These are phyloP conservation scores for Helleia helle DNA, from an alignment of 2,888 invertebrate species.

Conservation along the genomic window DNA sequence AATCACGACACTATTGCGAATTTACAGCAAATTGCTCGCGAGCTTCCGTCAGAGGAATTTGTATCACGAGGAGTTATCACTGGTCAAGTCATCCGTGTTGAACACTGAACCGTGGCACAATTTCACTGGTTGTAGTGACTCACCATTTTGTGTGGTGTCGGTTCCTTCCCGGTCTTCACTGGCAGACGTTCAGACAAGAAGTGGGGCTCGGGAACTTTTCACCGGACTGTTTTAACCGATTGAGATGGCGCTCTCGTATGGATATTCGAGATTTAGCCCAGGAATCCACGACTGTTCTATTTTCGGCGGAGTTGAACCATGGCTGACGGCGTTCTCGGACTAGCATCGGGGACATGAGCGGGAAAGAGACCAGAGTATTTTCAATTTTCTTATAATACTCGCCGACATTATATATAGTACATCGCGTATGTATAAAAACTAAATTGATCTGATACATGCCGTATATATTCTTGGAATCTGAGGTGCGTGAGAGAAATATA, in stretches of 20 bases:
- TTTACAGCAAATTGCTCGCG: constrained; percentile 22
- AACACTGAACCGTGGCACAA: constrained; percentile 63
- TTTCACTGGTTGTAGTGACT: constrained; percentile 66
- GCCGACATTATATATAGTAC: neutral
- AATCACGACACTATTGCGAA: constrained; percentile 51
- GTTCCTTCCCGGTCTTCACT: constrained; percentile 79
- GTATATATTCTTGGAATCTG: constrained; percentile 37
- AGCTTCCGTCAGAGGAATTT: constrained; percentile 60
- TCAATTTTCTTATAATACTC: constrained; percentile 20
- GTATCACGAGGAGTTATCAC: constrained; percentile 44
- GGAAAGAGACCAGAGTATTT: constrained; percentile 46
- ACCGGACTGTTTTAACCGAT: constrained; percentile 82
- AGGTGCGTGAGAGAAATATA: constrained; percentile 26
- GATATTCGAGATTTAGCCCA: constrained; percentile 78
- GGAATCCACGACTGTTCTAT: constrained; percentile 73
- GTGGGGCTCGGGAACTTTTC: constrained; percentile 80
- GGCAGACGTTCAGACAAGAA: constrained; percentile 84
- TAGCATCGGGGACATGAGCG: constrained; percentile 28
- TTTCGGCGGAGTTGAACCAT: constrained; percentile 57
- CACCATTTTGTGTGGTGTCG: constrained; percentile 81
- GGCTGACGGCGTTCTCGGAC: constrained; percentile 42
- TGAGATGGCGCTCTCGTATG: constrained; percentile 81
- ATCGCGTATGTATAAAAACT: constrained; percentile 52
- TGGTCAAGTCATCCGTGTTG: constrained; percentile 49
- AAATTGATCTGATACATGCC: constrained; percentile 61